Base-by-base conservation (phyloP, 2,888 invertebrate genomes). In the Hanleya hanleyi region DNA sequence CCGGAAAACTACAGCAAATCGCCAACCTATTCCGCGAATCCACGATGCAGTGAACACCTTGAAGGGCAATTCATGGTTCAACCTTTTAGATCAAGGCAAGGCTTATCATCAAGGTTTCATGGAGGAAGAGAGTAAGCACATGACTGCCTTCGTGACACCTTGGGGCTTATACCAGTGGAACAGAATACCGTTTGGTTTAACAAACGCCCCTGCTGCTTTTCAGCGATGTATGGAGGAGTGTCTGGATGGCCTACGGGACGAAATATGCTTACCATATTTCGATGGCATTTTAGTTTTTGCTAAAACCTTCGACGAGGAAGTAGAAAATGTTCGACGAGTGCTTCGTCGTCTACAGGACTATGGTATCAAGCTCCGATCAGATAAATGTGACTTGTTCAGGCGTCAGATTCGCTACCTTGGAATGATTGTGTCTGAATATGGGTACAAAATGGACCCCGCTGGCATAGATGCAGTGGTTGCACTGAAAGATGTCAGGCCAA, bases 21-120 rank as follows among this genome's bases (percentile, higher is more conserved):
- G 74, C 0, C 62, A 65, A 5, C 77, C 80, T 7, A 38, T 78
- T 3, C 78, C 77, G 1, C 64, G 71, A 15, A 76, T 79, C 12
- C 66, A 69, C 57, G 70, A 77, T 38, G 64, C 69, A 12, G 36
- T 79, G 0, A 70, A 76, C 38, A 36, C 32, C 12, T 33, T 79
- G 4, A 38, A 38, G n/a, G 76, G 77, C n/a, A 64, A 71, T 7
- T 36, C 61, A 15, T 76, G 73, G 74, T 79, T 79, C 41, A 50
- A 41, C 2, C 37, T 67, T 5, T 47, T 75, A 6, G 79, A 77
- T 37, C 71, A 71, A 37, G 71, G 68, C 4, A 68, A 69, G n/a
- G 78, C 71, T 3, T 77, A 77, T 62, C 73, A 73, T 33, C 78
- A 77, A 47, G 71, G 73, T 64, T 73, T n/a, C 36, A 67, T 78